Base-by-base conservation (phyloP, 1,140 invertebrate species). In the Drosophila nasuta region DNA sequence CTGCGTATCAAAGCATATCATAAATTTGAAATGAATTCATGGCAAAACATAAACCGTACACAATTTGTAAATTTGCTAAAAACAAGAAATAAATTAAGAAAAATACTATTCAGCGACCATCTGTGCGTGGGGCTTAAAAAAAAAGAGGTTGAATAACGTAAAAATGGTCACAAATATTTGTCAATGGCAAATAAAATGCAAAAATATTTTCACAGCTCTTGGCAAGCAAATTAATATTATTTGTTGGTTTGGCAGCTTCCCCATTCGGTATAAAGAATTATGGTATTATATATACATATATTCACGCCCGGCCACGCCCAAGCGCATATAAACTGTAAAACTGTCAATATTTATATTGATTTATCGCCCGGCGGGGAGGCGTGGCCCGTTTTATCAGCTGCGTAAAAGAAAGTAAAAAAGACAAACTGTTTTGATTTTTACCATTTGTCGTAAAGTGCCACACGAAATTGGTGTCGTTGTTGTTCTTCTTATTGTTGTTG, bases 311-410 rank as follows among this genome's bases (percentile, higher is more conserved):
- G 48, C 51, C 71, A 57, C 63, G 67, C 80, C 65, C 71, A 33
- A 6, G 15, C 46, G 56, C 20, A 30, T 56, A 52, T 41, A 62
- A 65, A 49, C 69, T 65, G 69, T 72, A 76, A 73, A 82, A 82
- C 76, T 82, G 81, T 79, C 81, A 82, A 82, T 80, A 72, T 75
- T 66, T 80, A 62, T 83, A 82, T 82, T 82, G 81, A 82, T 82
- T 83, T 83, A 82, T 83, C 13, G 63, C 35, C n/a, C 10, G 33
- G 45, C 41, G 62, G 3, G 48, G 13, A 8, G 11, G 45, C 33
- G 41, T 43, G 41, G 3, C n/a, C n/a, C n/a, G 41, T 69, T 79
- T 80, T 75, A 59, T 69, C 64, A 52, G 64, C 60, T 48, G 51
- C 8, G 28, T 17, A 56, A 65, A n/a, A 43, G 15, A 46, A 49